Base-by-base conservation (phyloP, 2,888 invertebrate genomes). In the Amblyteles armatorius region DNA sequence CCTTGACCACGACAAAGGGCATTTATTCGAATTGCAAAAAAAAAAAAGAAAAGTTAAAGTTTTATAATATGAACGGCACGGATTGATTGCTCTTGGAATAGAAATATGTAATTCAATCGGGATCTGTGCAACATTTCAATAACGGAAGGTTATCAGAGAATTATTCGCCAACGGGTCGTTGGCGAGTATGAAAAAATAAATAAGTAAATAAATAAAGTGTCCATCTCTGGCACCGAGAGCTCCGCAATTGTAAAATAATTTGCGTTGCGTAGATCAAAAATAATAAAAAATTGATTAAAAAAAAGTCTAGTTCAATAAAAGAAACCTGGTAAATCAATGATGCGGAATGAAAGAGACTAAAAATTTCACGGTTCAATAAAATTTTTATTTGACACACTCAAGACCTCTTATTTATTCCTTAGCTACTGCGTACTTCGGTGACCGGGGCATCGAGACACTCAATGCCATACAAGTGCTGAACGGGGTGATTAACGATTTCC, bases 381-480 rank as follows among this genome's bases (percentile, higher is more conserved):
- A 83, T 83, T 85, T 48, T 85, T 87, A 85, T 87, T 87, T 72
- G 81, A 80, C 80, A 83, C 83, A 79, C 76, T 76, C 74, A 81
- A 76, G 67, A 83, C 63, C 74, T 76, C 65, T 82, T 82, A 67
- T 76, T 82, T 74, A 80, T 67, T 81, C 71, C 74, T 78, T 79
- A 63, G 69, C 78, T 69, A 72, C 71, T 79, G 44, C 79, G 76
- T 82, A 79, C 67, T 52, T 77, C 33, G 48, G 82, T 85, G 85
- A 85, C 76, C 74, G 67, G 71, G 67, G 29, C 78, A 76, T 77
- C 68, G 79, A 50, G 55, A 83, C 74, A 50, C 22, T 69, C 78
- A 79, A 77, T 77, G 82, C 79, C 85, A 73, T 85, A 73, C 80
- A 82, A 85, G 82, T 83, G 85, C 77, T 73, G 33, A 77, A 79